Evolutionary conservation across 2,113 vertebrate genomes (phyloP).

Genomic region (Chaenocephalus aceratus): DNA sequence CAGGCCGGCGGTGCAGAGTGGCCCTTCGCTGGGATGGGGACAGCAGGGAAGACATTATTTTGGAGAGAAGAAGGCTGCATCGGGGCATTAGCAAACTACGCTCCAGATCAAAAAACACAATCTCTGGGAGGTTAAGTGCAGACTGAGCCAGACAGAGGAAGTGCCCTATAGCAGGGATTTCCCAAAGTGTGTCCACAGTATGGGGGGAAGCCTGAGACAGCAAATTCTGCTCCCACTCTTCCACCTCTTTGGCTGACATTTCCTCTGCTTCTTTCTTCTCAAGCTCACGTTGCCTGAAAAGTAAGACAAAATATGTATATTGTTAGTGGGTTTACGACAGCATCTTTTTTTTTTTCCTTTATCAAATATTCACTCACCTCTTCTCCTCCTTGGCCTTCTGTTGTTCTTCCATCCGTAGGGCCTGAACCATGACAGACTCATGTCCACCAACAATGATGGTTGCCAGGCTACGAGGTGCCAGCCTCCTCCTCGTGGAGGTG

Average conservation of each 20-base stretch:
- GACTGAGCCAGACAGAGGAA: constrained; percentile 97
- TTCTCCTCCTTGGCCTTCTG: constrained; percentile 95
- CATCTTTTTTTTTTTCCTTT: not conserved
- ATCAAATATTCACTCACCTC: constrained; percentile 82
- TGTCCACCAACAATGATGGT: constrained; percentile 88
- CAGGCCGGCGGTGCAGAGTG: constrained; percentile 91
- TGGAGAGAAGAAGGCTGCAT: constrained; percentile 93
- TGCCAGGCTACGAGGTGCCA: constrained; percentile 87
- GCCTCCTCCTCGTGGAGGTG: constrained; percentile 90
- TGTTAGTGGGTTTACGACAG: not conserved
- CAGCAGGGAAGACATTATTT: constrained; percentile 97
- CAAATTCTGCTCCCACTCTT: constrained; percentile 94
- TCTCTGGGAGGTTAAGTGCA: constrained; percentile 96
- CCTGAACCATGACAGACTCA: constrained; percentile 95
- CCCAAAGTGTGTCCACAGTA: constrained; percentile 92
- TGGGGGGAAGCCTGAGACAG: constrained; percentile 89
- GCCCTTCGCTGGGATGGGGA: constrained; percentile 90
- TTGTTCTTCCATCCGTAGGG: constrained; percentile 93
- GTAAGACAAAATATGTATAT: not conserved
- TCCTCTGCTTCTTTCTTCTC: constrained; percentile 96
- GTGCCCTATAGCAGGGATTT: constrained; percentile 97
- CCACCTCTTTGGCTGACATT: constrained; percentile 94
- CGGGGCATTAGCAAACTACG: constrained; percentile 97
- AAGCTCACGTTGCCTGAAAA: constrained; percentile 91
- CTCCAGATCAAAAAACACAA: constrained; percentile 97